Conservation (phyloP, 1,140 invertebrate species). For the Scaptomyza montana region DNA sequence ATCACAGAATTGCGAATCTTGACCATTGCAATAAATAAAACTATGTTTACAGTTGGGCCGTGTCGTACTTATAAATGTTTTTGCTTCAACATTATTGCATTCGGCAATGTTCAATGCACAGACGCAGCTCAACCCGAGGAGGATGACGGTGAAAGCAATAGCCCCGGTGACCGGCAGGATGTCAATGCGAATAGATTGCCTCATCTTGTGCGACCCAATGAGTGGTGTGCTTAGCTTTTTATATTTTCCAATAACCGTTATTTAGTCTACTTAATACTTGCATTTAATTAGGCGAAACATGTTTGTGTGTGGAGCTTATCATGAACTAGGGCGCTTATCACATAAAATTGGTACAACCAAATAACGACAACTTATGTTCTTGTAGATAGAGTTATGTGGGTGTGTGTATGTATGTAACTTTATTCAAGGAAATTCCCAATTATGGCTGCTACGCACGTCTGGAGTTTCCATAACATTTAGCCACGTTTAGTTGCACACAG, state of each 20-base stretch:
- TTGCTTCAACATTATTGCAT: slow-evolving; percentile 17
- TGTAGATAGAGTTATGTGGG: slow-evolving; percentile 17
- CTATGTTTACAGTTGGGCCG: slow-evolving; percentile 41
- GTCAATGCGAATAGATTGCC: slow-evolving; percentile 40
- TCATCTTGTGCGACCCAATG: slow-evolving; percentile 50
- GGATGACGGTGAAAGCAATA: slow-evolving; percentile 8
- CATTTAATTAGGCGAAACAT: slow-evolving; percentile 72
- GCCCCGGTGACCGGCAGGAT: slow-evolving; percentile 29
- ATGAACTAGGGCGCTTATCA: slow-evolving; percentile 57
- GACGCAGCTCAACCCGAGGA: slow-evolving; percentile 13
- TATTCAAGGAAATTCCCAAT: slow-evolving; percentile 2
- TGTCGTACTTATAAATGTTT: slow-evolving; percentile 41
- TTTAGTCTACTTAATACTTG: slow-evolving; percentile 63
- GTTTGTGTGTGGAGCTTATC: slow-evolving; percentile 60
- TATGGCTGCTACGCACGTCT: slow-evolving; percentile 44
- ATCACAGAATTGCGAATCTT: slow-evolving; percentile 46
- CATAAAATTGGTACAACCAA: slow-evolving; percentile 39
- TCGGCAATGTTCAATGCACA: slow-evolving; percentile 44
- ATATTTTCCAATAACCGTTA: slow-evolving; percentile 42
- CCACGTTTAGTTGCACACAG: slow-evolving; percentile 70
- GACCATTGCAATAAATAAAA: slow-evolving; percentile 45
- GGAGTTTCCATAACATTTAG: slow-evolving; percentile 70
- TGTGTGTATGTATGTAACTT: not conserved
- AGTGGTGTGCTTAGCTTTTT: slow-evolving; percentile 58
- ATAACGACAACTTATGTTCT: slow-evolving; percentile 15